Conservation (phyloP, 2,797 vertebrate genomes). For the Hippocampus kuda region DNA sequence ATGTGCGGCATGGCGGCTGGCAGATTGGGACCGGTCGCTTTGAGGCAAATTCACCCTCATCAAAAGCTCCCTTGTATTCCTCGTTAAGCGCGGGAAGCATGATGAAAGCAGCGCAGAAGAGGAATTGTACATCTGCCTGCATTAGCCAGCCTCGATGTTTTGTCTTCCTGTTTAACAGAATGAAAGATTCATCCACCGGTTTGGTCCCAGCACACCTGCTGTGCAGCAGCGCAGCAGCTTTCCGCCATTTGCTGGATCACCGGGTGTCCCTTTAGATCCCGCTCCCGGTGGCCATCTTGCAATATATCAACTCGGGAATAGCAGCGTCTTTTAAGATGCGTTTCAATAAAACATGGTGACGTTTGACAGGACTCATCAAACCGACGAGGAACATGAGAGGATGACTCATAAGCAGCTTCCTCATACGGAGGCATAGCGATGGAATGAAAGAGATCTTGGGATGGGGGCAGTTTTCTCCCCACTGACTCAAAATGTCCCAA, state of each 20-base stretch:
- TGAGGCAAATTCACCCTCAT: slow-evolving; percentile 33
- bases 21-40: slow-evolving; percentile 22
- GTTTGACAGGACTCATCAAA: not conserved
- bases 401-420: not conserved
- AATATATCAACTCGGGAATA: slow-evolving; percentile 24
- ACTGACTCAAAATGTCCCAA: no score
- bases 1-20: not conserved
- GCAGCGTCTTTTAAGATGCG: not conserved
- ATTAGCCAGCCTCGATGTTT: slow-evolving; percentile 22
- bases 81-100: not conserved
- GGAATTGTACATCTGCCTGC: slow-evolving; percentile 19
- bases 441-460: not conserved
- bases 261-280: slow-evolving; percentile 39
- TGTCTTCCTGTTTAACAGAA: slow-evolving; percentile 7
- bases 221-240: slow-evolving; percentile 25
- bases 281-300: slow-evolving; percentile 32
- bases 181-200: slow-evolving; percentile 21
- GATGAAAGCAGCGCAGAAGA: not conserved
- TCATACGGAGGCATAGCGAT: not conserved
- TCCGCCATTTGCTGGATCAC: slow-evolving; percentile 47
- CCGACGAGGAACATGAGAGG: not conserved
- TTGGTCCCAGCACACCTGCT: slow-evolving; percentile 28
- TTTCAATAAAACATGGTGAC: slow-evolving; percentile 3
- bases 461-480: no score
- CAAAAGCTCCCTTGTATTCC: slow-evolving; percentile 31